These are phyloP conservation scores for Trachelipus rathkii DNA, from an alignment of 1,140 invertebrate genomes.

Conservation along the genomic window DNA sequence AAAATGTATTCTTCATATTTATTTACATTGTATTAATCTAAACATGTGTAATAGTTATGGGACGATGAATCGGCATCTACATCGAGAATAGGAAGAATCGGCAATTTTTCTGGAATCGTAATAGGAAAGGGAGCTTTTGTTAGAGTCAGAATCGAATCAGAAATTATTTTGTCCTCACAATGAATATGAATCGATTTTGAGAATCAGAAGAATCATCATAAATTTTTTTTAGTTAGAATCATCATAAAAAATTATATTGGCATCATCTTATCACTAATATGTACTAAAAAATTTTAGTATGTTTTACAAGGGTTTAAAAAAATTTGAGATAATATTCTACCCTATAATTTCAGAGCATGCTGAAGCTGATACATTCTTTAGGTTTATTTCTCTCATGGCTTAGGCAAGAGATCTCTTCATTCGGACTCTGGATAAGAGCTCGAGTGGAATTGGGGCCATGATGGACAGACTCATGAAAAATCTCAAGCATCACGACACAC, in stretches of 20 bases:
- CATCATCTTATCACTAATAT: neutral
- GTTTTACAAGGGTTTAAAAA: neutral
- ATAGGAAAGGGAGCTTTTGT: too few relatives aligned
- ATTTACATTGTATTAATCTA: too few relatives aligned
- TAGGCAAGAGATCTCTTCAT: slow-evolving; percentile 98
- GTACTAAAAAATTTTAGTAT: neutral
- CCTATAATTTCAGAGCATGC: slow-evolving; percentile 68
- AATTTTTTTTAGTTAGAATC: too few relatives aligned
- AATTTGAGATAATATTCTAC: neutral
- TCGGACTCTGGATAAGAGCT: slow-evolving; percentile 86
- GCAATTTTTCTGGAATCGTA: too few relatives aligned
- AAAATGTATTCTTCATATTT: too few relatives aligned
- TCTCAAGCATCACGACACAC: slow-evolving; percentile 70
- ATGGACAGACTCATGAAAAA: slow-evolving; percentile 62
- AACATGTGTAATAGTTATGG: too few relatives aligned
- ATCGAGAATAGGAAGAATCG: too few relatives aligned
- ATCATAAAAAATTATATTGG: neutral
- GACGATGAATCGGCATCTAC: too few relatives aligned
- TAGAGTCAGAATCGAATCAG: too few relatives aligned
- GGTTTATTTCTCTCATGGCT: slow-evolving; percentile 94
- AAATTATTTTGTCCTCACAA: too few relatives aligned
- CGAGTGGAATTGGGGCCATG: slow-evolving; percentile 65
- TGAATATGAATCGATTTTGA: too few relatives aligned
- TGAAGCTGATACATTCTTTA: slow-evolving; percentile 96
- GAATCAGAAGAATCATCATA: too few relatives aligned